Evolutionary conservation across 2,113 vertebrate species (phyloP), one percentile per base, ranked within the genome.

Genomic region (Oreotrochilus melanogaster): DNA sequence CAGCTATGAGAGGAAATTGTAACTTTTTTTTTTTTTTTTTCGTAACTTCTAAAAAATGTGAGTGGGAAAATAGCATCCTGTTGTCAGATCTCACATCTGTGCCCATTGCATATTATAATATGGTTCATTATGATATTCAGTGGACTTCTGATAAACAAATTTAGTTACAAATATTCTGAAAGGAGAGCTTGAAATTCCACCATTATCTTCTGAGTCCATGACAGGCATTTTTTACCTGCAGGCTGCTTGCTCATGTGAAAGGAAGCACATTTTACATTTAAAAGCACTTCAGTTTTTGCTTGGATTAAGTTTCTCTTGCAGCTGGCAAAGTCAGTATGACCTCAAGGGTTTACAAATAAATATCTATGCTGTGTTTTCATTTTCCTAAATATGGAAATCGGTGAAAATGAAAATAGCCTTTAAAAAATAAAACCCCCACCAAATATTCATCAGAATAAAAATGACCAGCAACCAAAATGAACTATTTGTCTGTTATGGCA

Each of bases 241-340:
- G 96, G 97, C 96, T 97, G 93, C 85, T 94, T 96, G 81, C 64
- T 96, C 94, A 96, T 96, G 94, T 97, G 96, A 96, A 96, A 96
- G 76, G 42, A 47, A 97, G 62, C 87, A 91, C 91, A 96, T 97
- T 97, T 97, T 94, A 91, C 91, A 95, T 97, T 97, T 96, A 97
- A 96, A 97, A 97, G 92, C 92, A 95, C 76, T 96, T 95, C 78
- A 95, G 89, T 72, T 95, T 97, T 96, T 97, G 93, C 95, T 94
- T 97, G 92, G 86, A 94, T 96, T 95, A 94, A 93, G 67, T 92
- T 96, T 80, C 93, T 86, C 66, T 83, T 96, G 91, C 92, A 95
- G 80, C 80, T 89, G 88, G 94, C 92, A 95, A 97, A 97, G 91
- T 95, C 93, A 93, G 53, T 71, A 91, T 92, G 92, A 97, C 94